phyloP scores from a whole-genome alignment of 2,113 vertebrate genomes.

The Podarcis cretensis region DNA sequence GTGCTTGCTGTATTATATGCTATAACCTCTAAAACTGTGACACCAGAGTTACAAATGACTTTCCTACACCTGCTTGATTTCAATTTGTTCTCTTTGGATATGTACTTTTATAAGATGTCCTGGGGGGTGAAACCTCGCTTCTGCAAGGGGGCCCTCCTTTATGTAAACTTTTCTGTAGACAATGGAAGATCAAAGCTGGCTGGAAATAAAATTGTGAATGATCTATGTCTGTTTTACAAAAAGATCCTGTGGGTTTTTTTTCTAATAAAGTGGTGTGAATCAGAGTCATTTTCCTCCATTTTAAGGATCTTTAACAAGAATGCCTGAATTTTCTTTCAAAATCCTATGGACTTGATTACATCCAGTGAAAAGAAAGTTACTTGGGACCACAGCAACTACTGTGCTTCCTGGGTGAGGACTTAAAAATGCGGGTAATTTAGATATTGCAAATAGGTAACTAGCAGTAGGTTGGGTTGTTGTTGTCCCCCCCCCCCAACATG shows the following conservation, averaged over 20 bases:
- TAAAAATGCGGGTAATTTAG: no score
- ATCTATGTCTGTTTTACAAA: neutral
- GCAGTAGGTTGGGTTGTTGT: no score
- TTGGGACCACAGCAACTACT: neutral
- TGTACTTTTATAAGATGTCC: neutral
- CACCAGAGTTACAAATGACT: conserved; percentile 9
- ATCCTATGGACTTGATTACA: neutral
- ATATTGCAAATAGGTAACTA: no score
- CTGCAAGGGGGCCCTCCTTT: neutral
- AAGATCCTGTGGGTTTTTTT: neutral
- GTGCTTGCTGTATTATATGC: neutral
- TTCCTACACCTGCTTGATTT: neutral
- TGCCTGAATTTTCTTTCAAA: neutral
- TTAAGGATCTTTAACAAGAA: neutral
- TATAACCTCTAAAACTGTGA: conserved; percentile 2
- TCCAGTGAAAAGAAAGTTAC: neutral
- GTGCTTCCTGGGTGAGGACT: no score
- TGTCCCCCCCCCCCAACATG: no score
- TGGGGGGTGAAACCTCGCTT: neutral
- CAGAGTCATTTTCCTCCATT: neutral
- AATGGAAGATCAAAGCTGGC: neutral
- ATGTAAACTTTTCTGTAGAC: neutral
- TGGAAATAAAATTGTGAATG: neutral
- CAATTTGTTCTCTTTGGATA: neutral
- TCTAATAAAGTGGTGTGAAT: conserved; percentile 4